Base-by-base conservation (phyloP, 2,113 vertebrate species). In the Carassius auratus region DNA sequence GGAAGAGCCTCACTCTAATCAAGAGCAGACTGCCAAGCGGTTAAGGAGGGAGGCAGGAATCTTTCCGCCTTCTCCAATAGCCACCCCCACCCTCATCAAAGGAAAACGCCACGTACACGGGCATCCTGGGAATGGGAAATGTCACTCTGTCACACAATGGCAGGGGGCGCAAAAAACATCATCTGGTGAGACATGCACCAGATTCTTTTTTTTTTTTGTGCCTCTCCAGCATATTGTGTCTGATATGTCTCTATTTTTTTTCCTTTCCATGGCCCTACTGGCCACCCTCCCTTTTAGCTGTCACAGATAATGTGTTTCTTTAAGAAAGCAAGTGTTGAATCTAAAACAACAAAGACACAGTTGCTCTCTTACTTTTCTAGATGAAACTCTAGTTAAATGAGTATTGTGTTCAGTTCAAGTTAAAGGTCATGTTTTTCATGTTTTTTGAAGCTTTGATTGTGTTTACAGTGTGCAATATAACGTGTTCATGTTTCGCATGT, bases 1-100 rank as follows among this genome's bases (percentile, higher is more conserved):
- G 91, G 92, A 90, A 93, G 91, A 66, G 81, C 80, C 45, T 84
- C 86, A 84, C 87, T 92, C 93, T 93, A 92, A 93, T 93, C 92
- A 94, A 92, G 92, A 93, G 91, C 80, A 89, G 91, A 92, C 93
- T 93, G 92, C 91, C 90, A 89, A 90, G 89, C 89, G 45, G 91
- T 94, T 93, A 93, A 92, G 92, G 87, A 92, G 91, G 38, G 71
- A 81, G 82, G 64, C 89, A 90, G 83, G 86, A 87, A 89, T 89
- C 82, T 81, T 66, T 76, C 78, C 81, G 14, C 9, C 82, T 83
- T 81, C 86, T 87, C 85, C 84, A 61, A 88, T 85, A 76, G 86
- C 84, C 80, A 81, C 75, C 52, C 77, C 73, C 66, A 76, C 82
- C 76, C 85, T 81, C 52, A 82, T 79, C 87, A 86, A 33, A 84